These are phyloP conservation scores for Erethizon dorsatum DNA, from an alignment of 2,797 vertebrate species.

Conservation along the genomic window DNA sequence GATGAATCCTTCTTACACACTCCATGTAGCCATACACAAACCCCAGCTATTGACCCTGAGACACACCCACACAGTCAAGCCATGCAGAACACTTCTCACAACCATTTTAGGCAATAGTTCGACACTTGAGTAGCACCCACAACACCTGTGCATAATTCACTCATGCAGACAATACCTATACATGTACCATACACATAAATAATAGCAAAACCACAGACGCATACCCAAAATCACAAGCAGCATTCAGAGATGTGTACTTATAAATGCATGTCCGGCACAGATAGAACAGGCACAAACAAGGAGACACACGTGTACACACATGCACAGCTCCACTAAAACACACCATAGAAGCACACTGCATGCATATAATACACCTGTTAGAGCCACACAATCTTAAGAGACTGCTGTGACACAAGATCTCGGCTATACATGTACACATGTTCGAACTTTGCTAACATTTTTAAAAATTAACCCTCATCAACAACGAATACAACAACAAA, in stretches of 20 bases:
- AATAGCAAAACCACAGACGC: background rate
- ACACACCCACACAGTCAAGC: background rate
- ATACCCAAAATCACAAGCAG: background rate
- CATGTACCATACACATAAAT: background rate
- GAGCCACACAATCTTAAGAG: background rate
- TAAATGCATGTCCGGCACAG: background rate
- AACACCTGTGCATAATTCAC: background rate
- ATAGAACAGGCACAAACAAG: too few relatives aligned
- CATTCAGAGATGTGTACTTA: background rate
- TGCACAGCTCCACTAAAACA: background rate
- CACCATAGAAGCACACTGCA: background rate
- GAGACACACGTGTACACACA: background rate
- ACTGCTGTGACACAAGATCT: background rate
- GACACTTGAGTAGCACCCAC: background rate
- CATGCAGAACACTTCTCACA: background rate
- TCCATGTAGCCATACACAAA: accelerated
- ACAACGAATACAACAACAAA: background rate
- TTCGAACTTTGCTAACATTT: background rate
- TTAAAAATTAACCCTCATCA: background rate
- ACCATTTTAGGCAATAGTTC: background rate
- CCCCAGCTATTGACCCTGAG: background rate
- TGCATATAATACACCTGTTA: background rate
- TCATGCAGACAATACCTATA: too few relatives aligned
- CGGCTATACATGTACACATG: accelerated
- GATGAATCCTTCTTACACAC: background rate